Evolutionary conservation across 2,888 invertebrate genomes (phyloP).

Genomic region (Synanthedon andrenaeformis): DNA sequence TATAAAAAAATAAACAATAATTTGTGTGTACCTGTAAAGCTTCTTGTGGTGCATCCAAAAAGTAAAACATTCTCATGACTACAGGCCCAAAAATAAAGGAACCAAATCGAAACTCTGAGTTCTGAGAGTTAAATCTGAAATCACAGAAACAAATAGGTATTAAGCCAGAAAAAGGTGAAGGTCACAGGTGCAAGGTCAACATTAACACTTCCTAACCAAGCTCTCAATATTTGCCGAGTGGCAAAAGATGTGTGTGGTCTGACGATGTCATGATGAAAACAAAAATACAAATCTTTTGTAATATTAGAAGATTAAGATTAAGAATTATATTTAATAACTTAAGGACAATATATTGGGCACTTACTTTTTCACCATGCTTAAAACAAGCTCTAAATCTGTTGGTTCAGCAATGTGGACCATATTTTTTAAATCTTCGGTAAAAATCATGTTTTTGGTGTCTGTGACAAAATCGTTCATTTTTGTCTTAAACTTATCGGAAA

Average conservation of each 20-base stretch:
- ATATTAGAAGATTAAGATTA: no score
- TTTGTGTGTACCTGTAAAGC: slow-evolving; percentile 66
- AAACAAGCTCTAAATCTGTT: slow-evolving; percentile 73
- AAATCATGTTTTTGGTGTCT: slow-evolving; percentile 75
- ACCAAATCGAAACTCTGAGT: slow-evolving; percentile 79
- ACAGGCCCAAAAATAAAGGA: slow-evolving; percentile 86
- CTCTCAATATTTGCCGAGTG: no score
- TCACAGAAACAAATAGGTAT: slow-evolving; percentile 1
- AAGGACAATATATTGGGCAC: slow-evolving; percentile 6
- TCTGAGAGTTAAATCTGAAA: slow-evolving; percentile 78
- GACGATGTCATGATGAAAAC: no score
- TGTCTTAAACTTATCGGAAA: slow-evolving; percentile 73
- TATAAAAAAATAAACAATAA: not conserved
- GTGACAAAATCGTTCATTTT: slow-evolving; percentile 77
- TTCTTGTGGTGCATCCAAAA: slow-evolving; percentile 75
- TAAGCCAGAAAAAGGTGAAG: not conserved
- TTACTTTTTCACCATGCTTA: slow-evolving; percentile 79
- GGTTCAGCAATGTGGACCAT: slow-evolving; percentile 79
- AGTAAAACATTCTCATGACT: slow-evolving; percentile 82
- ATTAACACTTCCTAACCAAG: no score
- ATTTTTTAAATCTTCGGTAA: slow-evolving; percentile 87
- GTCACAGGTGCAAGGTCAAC: no score
- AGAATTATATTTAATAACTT: no score
- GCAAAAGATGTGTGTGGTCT: no score
- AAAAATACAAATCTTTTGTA: no score